phyloP scores from a whole-genome alignment of 2,797 vertebrate species.

The Simalia tracyae region DNA sequence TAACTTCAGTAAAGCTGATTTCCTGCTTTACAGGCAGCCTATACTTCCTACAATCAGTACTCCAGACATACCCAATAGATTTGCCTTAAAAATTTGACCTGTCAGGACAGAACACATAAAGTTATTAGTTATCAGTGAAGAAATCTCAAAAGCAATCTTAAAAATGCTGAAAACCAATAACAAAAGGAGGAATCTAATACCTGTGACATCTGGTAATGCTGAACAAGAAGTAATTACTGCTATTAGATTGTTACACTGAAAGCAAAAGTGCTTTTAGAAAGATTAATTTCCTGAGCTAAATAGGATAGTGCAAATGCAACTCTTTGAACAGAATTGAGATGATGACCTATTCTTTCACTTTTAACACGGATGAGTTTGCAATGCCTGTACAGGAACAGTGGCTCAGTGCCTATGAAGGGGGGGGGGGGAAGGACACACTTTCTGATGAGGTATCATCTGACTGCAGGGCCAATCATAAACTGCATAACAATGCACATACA shows the following conservation, averaged over 20 bases:
- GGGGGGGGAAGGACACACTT: not conserved
- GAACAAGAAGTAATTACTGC: constrained; percentile 69
- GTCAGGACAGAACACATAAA: constrained; percentile 14
- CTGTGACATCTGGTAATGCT: constrained; percentile 61
- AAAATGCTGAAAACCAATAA: constrained; percentile 47
- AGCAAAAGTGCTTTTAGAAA: constrained; percentile 61
- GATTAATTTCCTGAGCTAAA: constrained; percentile 61
- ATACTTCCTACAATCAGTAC: constrained; percentile 23
- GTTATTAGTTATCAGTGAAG: constrained; percentile 42
- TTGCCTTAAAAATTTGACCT: constrained; percentile 18
- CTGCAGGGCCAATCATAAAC: not conserved
- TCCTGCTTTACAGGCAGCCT: constrained; percentile 26
- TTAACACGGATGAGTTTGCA: constrained; percentile 1
- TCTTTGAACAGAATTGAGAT: constrained; percentile 44
- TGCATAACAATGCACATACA: not conserved
- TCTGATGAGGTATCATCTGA: not conserved
- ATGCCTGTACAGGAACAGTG: constrained; percentile 20
- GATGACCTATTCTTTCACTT: constrained; percentile 42
- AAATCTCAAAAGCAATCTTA: constrained; percentile 48
- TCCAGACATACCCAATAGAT: constrained; percentile 28
- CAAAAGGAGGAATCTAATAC: constrained; percentile 50
- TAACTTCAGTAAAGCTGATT: not conserved
- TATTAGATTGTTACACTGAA: constrained; percentile 59
- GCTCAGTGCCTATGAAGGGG: constrained; percentile 10
- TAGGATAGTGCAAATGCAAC: constrained; percentile 39